Base-by-base conservation (phyloP, 92 coral and sea anemone genomes). In the Epizoanthus rinbou region DNA sequence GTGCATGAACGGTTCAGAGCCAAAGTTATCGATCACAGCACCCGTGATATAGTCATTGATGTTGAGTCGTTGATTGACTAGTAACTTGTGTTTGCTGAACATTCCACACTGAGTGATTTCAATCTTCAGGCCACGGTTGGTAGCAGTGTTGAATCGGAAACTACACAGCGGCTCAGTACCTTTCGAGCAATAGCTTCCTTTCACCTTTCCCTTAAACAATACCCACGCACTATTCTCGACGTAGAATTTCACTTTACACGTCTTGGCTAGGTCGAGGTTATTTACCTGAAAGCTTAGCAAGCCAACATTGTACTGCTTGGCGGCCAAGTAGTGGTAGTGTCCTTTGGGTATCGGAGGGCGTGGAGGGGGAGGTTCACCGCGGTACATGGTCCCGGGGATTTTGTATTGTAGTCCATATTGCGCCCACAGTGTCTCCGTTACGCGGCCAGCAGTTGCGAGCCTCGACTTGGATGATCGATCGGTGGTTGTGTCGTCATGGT, bases 321-420 rank as follows among this genome's bases (percentile, higher is more conserved):
- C 19, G 13, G 82, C 82, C 1, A 78, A 78, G 21, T 60, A 57
- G 1, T 39, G 43, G 71, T 78, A 78, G 17, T 59, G 69, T 11
- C 71, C 82, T 14, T 39, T 63, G 14, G 82, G 82, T 45, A 37
- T 16, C 22, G 82, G 82, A 41, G 82, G 71, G 23, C 70, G 71
- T 60, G 82, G 60, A 21, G 53, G 56, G 13, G 82, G 75, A 18
- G 86, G 75, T 62, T 87, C 87, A 5, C 90, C 90, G 15, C 90
- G 87, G 84, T 83, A 87, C 84, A 87, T 68, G 52, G 80, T 62
- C 41, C 90, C 90, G 43, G 90, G 80, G 65, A 87, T 56, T 18
- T 78, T 62, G 82, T 78, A 78, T 69, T 78, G 41, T 23, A 78
- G 24, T 25, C 53, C 59, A 33, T 80, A 76, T 37, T 83, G 80